Evolutionary conservation across 2,888 invertebrate genomes (phyloP), one percentile per base, ranked within the genome.

Genomic region (Dinocampus coccinellae): DNA sequence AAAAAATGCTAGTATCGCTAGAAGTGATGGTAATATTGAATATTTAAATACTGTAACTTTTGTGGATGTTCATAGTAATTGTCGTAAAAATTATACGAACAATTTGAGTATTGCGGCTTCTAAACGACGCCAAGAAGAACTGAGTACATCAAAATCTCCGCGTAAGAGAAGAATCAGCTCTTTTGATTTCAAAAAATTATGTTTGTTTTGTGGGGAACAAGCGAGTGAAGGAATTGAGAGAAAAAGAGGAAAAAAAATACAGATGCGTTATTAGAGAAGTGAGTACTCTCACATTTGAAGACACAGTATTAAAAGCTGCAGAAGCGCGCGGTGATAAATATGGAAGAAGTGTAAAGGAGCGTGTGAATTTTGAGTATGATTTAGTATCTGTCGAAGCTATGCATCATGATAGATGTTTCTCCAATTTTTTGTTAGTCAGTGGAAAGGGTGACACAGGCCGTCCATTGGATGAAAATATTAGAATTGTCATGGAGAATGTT

Each of bases 401-500:
- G 62, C 84, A 85, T 77, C 81, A 85, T 79, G 29, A 66, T n/a
- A 73, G 80, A 77, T 85, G 83, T 70, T 82, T 78, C 73, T 72
- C 13, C 77, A 72, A 68, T 29, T 85, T 84, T 70, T 57, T 83
- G 67, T 83, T 73, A 81, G 81, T 81, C 42, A 58, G 66, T 63
- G 83, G 79, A 77, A 82, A 82, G 24, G 71, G 24, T 83, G 80
- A 82, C 82, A 65, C 79, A 29, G 83, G 84, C 77, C 82, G 82
- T 81, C 83, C 82, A 77, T 39, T 82, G 82, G 77, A 77, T 70
- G 81, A 82, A 72, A 26, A 77, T 75, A 78, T 70, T 63, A 80
- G 80, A 75, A 60, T 72, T 62, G 83, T 80, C 70, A 83, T 86
- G 82, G 80, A 84, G 72, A 81, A 85, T 81, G 82, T 82, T 77